These are phyloP conservation scores for Odobenus rosmarus DNA, from an alignment of 2,113 vertebrate genomes.

Conservation along the genomic window DNA sequence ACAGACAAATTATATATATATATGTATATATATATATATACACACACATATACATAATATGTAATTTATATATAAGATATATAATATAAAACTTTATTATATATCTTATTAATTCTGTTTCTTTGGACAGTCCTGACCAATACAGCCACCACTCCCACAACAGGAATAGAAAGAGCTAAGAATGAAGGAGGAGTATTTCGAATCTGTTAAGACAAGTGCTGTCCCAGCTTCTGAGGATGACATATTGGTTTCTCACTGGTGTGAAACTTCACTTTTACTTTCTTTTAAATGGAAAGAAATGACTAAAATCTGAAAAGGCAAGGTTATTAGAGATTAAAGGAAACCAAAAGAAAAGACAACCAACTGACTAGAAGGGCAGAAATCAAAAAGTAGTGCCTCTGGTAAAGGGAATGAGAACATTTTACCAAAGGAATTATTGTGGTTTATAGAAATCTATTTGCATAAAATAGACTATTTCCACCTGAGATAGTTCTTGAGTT, in stretches of 20 bases:
- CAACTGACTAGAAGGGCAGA: neutral
- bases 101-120: neutral
- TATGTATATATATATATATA: neutral
- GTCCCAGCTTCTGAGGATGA: neutral
- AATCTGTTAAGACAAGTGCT: neutral
- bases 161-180: neutral
- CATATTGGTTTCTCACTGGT: neutral
- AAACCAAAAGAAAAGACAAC: neutral
- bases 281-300: neutral
- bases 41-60: neutral
- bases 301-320: neutral
- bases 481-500: neutral
- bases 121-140: neutral
- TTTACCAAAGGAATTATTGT: neutral
- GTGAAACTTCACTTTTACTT: neutral
- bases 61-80: neutral
- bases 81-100: neutral
- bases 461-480: neutral
- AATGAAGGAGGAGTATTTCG: neutral
- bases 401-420: neutral
- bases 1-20: neutral
- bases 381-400: neutral
- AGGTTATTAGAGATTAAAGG: neutral
- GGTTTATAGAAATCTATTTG: neutral
- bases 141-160: neutral